Conservation (phyloP, 2,888 invertebrate species). For the Epistrophe eligans region DNA sequence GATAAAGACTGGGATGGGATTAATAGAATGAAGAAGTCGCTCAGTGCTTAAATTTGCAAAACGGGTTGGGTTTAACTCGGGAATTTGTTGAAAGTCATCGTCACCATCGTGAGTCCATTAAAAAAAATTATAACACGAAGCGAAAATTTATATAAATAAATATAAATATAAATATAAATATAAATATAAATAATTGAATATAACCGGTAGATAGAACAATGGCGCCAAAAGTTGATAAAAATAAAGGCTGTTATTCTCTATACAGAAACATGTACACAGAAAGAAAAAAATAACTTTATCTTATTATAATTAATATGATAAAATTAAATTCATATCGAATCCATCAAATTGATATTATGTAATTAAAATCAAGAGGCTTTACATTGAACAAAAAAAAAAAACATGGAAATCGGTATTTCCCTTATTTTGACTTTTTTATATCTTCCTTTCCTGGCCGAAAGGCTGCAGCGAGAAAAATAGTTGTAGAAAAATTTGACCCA, state of each 20-base stretch:
- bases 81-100: slow-evolving; percentile 20
- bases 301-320: too few relatives aligned
- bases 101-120: slow-evolving; percentile 51
- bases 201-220: slow-evolving; percentile 45
- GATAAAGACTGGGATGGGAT: slow-evolving; percentile 59
- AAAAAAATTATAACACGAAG: slow-evolving; percentile 62
- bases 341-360: too few relatives aligned
- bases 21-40: slow-evolving; percentile 37
- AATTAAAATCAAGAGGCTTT: too few relatives aligned
- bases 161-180: too few relatives aligned
- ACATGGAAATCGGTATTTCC: too few relatives aligned
- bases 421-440: too few relatives aligned
- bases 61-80: neutral
- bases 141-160: neutral
- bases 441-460: too few relatives aligned
- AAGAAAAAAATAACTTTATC: neutral
- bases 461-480: too few relatives aligned
- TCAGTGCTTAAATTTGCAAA: slow-evolving; percentile 22
- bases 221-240: slow-evolving; percentile 43
- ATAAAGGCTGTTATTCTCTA: neutral
- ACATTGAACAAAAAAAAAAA: too few relatives aligned
- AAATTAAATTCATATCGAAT: too few relatives aligned
- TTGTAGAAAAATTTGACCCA: too few relatives aligned
- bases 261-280: too few relatives aligned
- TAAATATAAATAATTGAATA: slow-evolving; percentile 60